Evolutionary conservation across 1,140 invertebrate species (phyloP).

Genomic region (Nasonia vitripennis): DNA sequence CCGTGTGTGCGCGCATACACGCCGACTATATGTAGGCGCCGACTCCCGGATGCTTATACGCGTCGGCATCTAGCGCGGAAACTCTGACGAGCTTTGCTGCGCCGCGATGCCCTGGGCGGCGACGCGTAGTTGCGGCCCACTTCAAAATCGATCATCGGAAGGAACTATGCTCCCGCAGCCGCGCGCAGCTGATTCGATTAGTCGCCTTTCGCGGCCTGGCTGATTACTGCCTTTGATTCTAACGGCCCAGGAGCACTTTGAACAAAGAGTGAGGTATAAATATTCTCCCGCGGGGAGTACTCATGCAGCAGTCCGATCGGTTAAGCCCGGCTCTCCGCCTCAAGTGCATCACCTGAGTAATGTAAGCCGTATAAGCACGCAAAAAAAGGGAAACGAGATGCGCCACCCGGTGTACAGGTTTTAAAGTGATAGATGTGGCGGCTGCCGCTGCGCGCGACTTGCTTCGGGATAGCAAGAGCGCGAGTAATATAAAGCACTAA

Average conservation of each 20-base stretch:
- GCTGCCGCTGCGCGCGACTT: not conserved
- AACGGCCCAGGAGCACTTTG: too few relatives aligned
- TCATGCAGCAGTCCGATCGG: too few relatives aligned
- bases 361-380: too few relatives aligned
- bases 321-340: too few relatives aligned
- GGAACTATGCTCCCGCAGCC: not conserved
- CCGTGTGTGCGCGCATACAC: not conserved
- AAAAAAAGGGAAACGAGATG: not conserved
- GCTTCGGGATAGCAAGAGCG: not conserved
- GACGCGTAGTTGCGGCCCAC: not conserved
- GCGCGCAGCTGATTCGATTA: not conserved
- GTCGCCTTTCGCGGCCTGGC: not conserved
- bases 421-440: slow-evolving; percentile 7
- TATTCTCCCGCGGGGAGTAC: too few relatives aligned
- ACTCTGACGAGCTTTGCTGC: not conserved
- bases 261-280: too few relatives aligned
- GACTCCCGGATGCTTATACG: not conserved
- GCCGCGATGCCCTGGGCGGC: not conserved
- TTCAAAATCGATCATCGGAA: slow-evolving; percentile 16
- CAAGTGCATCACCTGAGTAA: too few relatives aligned
- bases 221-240: not conserved
- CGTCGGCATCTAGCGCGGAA: not conserved
- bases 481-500: slow-evolving; percentile 49
- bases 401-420: not conserved
- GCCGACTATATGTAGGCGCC: not conserved